Base-by-base conservation (phyloP, 2,888 invertebrate species). In the Argyresthia goedartella region DNA sequence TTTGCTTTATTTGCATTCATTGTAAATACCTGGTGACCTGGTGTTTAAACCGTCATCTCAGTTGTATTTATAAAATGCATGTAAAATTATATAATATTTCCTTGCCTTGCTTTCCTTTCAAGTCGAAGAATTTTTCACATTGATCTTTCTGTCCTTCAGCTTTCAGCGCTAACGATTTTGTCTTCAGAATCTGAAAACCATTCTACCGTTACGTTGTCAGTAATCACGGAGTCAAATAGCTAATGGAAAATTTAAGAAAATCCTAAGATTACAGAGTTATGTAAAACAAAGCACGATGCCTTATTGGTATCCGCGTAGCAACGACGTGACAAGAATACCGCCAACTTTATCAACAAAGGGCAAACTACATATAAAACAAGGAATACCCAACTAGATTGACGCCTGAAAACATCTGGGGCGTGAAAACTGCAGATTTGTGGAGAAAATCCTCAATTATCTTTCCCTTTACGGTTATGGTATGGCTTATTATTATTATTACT, bases 281-380 rank as follows among this genome's bases (percentile, higher is more conserved):
- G 59, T 57, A 56, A 62, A 62, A 69, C 62, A 67, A 65, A 68
- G 64, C 67, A 68, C 70, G 70, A 67, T 61, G 58, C 61, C 63
- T 63, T 67, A 67, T 70, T 66, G 67, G 69, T 68, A 71, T 68
- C 67, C 63, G 60, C 61, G 64, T 64, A 63, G 59, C 52, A 55
- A 42, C 57, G 60, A 74, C 77, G 76, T 76, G 77, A 69, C 60
- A 45, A 7, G 75, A 74, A 73, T 76, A 57, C 60, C 55, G 56
- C 53, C 53, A 53, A 53, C 53, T 52, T 54, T 60, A 57, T 57
- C 65, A 66, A 67, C 61, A 64, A 64, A 64, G 63, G 62, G 69
- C 67, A 69, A 69, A 25, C 25, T 25, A 25, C 25, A 25, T 4
- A 25, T 25, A 25, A 25, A 25, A 25, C 25, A 25, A 25, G 25